These are phyloP conservation scores for Drosophila merina DNA, from an alignment of 2,888 invertebrate species.

Conservation along the genomic window DNA sequence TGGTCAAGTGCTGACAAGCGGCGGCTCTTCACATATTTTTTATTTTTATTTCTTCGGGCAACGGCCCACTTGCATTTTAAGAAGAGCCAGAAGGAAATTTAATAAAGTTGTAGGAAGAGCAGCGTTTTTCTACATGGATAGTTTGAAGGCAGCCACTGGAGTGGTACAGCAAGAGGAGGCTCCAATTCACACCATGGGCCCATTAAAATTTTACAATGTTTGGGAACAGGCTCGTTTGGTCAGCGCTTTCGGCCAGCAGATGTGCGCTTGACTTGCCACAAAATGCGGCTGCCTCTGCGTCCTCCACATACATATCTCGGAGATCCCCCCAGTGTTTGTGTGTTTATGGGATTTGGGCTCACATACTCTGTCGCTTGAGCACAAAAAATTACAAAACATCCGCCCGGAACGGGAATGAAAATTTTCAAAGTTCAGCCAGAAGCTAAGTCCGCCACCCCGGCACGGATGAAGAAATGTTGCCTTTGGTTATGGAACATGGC, in stretches of 20 bases:
- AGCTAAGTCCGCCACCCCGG: slow-evolving; percentile 4
- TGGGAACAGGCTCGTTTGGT: slow-evolving; percentile 45
- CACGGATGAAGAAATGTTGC: slow-evolving; percentile 23
- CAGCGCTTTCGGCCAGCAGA: slow-evolving; percentile 57
- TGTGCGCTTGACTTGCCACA: slow-evolving; percentile 57
- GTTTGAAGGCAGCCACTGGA: slow-evolving; percentile 2
- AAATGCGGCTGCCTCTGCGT: slow-evolving; percentile 35
- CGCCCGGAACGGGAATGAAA: slow-evolving; percentile 26
- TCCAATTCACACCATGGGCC: slow-evolving; percentile 49
- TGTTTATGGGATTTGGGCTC: slow-evolving; percentile 43
- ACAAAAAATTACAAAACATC: slow-evolving; percentile 37
- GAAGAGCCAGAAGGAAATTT: slow-evolving; percentile 34
- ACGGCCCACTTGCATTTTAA: slow-evolving; percentile 42
- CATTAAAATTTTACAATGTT: slow-evolving; percentile 60
- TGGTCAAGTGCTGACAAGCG: slow-evolving; percentile 44
- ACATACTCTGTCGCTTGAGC: slow-evolving; percentile 26
- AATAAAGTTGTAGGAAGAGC: slow-evolving; percentile 50
- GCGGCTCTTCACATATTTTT: not conserved
- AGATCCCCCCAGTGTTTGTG: slow-evolving; percentile 8
- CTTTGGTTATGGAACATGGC: slow-evolving; percentile 42
- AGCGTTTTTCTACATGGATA: slow-evolving; percentile 7
- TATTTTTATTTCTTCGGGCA: slow-evolving; percentile 15
- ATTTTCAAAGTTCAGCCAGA: slow-evolving; percentile 32
- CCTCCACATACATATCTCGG: slow-evolving; percentile 11
- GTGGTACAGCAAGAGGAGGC: slow-evolving; percentile 9